Percentiles rank a stretch among this genome's conserved stretches.
phyloP scores from a whole-genome alignment of 2,797 vertebrate species.

The Odontamblyopus lacepedii region DNA sequence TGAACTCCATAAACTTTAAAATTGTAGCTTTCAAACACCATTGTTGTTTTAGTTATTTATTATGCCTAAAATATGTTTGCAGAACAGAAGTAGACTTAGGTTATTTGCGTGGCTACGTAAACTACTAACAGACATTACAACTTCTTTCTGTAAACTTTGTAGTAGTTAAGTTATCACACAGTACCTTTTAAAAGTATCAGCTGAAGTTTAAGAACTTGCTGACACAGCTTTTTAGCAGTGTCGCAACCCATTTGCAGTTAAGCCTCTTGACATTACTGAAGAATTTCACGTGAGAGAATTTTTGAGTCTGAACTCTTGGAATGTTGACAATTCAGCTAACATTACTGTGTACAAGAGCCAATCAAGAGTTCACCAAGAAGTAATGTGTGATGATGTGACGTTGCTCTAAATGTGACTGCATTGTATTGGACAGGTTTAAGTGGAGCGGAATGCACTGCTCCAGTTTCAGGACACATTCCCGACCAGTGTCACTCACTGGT shows the following conservation, averaged over 20 bases:
- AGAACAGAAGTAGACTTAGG: constrained; percentile 10
- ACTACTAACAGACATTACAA: neutral
- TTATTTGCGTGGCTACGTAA: neutral
- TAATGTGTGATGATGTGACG: constrained; percentile 26
- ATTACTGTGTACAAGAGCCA: constrained; percentile 16
- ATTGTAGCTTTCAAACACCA: neutral
- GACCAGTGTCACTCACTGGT: constrained; percentile 39
- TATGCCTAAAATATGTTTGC: neutral
- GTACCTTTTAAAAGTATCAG: neutral
- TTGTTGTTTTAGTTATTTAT: constrained; percentile 5
- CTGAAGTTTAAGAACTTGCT: neutral
- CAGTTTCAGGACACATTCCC: constrained; percentile 44
- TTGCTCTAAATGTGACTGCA: constrained; percentile 38
- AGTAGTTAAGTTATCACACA: neutral
- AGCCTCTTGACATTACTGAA: neutral
- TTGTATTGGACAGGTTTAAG: constrained; percentile 64
- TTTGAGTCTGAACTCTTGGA: constrained; percentile 9
- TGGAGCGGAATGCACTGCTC: constrained; percentile 73
- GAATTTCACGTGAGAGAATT: constrained; percentile 18
- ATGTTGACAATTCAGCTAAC: constrained; percentile 16
- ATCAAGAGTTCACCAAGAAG: constrained; percentile 16
- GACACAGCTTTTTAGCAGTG: too few species aligned
- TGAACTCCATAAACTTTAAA: constrained; percentile 15
- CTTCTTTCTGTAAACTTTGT: neutral
- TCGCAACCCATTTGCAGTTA: constrained; percentile 3